Conservation (phyloP, 1,140 invertebrate genomes). For the Lanistes nyassanus region DNA sequence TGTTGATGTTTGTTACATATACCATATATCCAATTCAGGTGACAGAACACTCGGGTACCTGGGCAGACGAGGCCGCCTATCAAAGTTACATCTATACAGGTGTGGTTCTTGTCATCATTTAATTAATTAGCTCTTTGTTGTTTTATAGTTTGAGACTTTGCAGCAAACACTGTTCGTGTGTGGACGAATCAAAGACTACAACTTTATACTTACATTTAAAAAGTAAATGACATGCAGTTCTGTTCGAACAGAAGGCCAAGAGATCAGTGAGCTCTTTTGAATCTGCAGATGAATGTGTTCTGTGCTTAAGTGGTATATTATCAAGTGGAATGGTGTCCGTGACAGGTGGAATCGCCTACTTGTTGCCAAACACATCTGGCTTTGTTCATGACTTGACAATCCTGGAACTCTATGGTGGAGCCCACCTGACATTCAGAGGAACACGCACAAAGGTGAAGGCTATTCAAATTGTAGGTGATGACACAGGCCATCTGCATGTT, state of each 20-base stretch:
- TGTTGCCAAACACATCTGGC: constrained; percentile 31
- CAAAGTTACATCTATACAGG: constrained; percentile 38
- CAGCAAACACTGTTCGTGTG: too few relatives aligned
- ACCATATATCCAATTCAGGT: constrained; percentile 32
- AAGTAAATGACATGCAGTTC: too few relatives aligned
- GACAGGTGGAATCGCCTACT: constrained; percentile 49
- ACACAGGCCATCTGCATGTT: constrained; percentile 53
- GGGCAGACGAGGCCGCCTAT: constrained; percentile 37
- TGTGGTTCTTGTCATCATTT: constrained; percentile 12
- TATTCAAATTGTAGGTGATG: constrained; percentile 46
- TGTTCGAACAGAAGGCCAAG: too few relatives aligned
- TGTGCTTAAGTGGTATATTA: too few relatives aligned
- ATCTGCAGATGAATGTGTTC: too few relatives aligned
- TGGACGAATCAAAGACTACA: too few relatives aligned
- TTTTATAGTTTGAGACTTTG: too few relatives aligned
- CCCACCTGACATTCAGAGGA: constrained; percentile 46
- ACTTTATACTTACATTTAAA: too few relatives aligned
- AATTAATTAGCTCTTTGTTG: too few relatives aligned
- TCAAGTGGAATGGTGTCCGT: too few relatives aligned
- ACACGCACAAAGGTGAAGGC: constrained; percentile 37
- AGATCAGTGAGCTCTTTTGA: too few relatives aligned
- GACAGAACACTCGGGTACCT: constrained; percentile 40
- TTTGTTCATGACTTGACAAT: constrained; percentile 46
- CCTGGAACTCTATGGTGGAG: constrained; percentile 52
- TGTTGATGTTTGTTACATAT: not conserved